Conservation (phyloP, 2,888 invertebrate genomes). For the Priapulus caudatus region DNA sequence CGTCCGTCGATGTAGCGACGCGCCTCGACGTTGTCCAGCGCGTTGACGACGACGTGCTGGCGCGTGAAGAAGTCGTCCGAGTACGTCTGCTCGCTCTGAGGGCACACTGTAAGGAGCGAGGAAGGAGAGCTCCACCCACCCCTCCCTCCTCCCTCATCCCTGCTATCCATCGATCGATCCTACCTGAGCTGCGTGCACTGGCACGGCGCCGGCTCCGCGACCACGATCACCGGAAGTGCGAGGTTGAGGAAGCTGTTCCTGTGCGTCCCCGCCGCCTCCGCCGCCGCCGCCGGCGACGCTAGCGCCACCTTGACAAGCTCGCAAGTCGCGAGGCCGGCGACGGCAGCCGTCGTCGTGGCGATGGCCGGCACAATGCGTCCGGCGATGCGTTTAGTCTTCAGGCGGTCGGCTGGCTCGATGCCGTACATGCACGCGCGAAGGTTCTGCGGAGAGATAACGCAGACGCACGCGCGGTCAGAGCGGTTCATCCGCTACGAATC, state of each 20-base stretch:
- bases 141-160: no score
- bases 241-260: not conserved
- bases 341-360: slow-evolving; percentile 41
- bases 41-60: slow-evolving; percentile 36
- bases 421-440: slow-evolving; percentile 36
- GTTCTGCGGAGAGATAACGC: no score
- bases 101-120: slow-evolving; percentile 30
- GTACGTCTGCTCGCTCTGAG: slow-evolving; percentile 34
- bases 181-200: slow-evolving; percentile 29
- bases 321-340: slow-evolving; percentile 37
- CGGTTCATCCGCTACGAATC: no score
- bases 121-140: no score
- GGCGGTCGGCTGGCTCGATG: slow-evolving; percentile 32
- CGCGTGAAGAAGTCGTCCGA: slow-evolving; percentile 34
- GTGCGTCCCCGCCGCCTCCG: no score
- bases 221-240: slow-evolving; percentile 24
- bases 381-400: slow-evolving; percentile 35
- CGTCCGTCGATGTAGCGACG: slow-evolving; percentile 39
- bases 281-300: no score
- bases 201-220: slow-evolving; percentile 36
- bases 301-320: no score
- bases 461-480: no score
- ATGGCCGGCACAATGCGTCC: slow-evolving; percentile 41
- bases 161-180: no score
- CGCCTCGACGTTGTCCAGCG: slow-evolving; percentile 39